Conservation (phyloP, 2,888 invertebrate species). For the Adineta ricciae region DNA sequence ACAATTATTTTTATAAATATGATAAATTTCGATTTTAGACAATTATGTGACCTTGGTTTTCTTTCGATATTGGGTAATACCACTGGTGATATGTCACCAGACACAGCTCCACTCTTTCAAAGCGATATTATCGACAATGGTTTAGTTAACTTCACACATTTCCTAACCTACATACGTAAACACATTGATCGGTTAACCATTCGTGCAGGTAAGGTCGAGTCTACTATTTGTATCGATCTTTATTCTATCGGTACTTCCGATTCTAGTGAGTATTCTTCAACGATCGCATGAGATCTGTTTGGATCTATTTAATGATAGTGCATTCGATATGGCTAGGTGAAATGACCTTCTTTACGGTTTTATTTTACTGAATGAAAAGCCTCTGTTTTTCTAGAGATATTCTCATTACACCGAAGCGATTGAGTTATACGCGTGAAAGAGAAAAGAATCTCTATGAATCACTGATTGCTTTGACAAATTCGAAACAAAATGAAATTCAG, state of each 20-base stretch:
- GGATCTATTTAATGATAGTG: constrained; percentile 4
- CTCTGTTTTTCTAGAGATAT: constrained; percentile 59
- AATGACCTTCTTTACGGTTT: not conserved
- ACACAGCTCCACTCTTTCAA: not conserved
- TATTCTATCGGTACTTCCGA: not conserved
- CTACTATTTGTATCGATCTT: too few relatives aligned
- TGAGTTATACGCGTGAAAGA: constrained; percentile 67
- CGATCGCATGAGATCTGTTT: not conserved
- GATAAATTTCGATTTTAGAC: too few relatives aligned
- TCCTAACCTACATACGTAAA: not conserved
- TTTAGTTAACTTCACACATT: not conserved
- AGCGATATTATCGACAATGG: constrained; percentile 20
- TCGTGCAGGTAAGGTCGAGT: not conserved
- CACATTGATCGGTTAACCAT: not conserved
- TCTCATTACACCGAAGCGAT: constrained; percentile 70
- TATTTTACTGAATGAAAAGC: not conserved
- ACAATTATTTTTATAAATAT: too few relatives aligned
- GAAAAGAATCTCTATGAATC: constrained; percentile 69
- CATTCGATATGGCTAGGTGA: constrained; percentile 15
- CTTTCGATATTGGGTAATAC: not conserved
- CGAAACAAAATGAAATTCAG: constrained; percentile 69
- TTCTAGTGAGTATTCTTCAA: not conserved
- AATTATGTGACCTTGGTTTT: constrained; percentile 19
- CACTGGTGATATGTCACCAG: not conserved
- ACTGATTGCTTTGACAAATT: constrained; percentile 60